Evolutionary conservation across 1,140 invertebrate species (phyloP), one percentile per base, ranked within the genome.

Genomic region (Hestina assimilis): DNA sequence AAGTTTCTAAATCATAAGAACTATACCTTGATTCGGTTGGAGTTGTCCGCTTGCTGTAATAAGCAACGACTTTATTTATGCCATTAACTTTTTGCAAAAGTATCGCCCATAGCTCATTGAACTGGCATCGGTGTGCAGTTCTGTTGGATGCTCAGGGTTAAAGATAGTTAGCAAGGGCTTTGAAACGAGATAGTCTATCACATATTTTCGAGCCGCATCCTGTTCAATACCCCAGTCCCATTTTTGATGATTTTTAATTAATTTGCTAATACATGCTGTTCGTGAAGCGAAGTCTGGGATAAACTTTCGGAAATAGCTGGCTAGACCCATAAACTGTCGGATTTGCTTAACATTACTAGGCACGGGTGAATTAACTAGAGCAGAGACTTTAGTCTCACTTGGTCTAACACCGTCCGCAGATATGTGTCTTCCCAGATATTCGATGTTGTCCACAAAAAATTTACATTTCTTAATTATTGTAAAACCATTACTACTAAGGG

Each of bases 61-160:
- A 78, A 6, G 53, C 69, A 6, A 82, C 51, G 0, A 72, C 69
- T 21, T 46, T 54, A 7, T 46, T 62, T 26, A 51, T 38, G 11
- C 28, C 41, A 19, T 58, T 48, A 26, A 51, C 5, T 46, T 40
- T 71, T 54, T 79, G 72, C 17, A 75, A 24, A 6, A 73, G 24
- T 8, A 78, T 63, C 4, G 67, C 72, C 70, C 72, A 24, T 64
- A 78, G 0, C 88, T 71, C 70, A 85, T 1, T 52, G 84, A 31
- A 83, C 67, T 35, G 75, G 69, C 41, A 40, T 72, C 54, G 6
- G 59, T 59, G 70, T 68, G 29, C 63, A 79, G 3, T 66, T 79
- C 45, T 61, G 66, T 54, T 31, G 53, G 57, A 5, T 66, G 28
- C 1, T 38, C 9, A 8, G 65, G 73, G 12, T 76, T 38, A 56